These are phyloP conservation scores for Perizoma flavofasciatum DNA, from an alignment of 2,888 invertebrate genomes.

Conservation along the genomic window DNA sequence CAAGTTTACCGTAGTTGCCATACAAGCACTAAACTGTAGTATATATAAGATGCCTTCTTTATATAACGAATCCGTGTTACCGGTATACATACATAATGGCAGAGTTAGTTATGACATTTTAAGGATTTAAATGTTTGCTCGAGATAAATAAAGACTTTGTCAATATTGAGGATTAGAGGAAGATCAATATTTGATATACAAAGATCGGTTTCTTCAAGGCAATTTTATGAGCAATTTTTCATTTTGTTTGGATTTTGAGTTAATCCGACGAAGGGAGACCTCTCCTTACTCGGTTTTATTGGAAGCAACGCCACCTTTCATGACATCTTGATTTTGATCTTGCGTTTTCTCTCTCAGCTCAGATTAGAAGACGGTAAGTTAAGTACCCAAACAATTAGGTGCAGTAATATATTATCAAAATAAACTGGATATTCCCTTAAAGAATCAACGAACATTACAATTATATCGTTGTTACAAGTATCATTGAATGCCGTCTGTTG, in stretches of 20 bases:
- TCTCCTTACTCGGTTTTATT: no score
- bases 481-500: no score
- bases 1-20: neutral
- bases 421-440: neutral
- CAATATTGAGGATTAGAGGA: conserved; percentile 20
- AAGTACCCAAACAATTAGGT: no score
- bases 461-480: no score
- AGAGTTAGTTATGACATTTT: no score
- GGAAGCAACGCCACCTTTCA: no score
- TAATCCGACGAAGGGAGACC: neutral
- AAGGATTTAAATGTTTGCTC: conserved; percentile 17
- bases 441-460: conserved; percentile 5
- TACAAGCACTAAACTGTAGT: neutral
- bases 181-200: conserved; percentile 20
- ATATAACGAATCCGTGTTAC: no score
- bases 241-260: conserved; percentile 3
- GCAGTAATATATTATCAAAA: conserved; percentile 1
- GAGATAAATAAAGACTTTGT: conserved; percentile 9
- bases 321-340: no score
- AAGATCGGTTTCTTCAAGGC: conserved; percentile 9
- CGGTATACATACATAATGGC: no score
- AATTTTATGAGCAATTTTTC: conserved; percentile 8
- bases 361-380: no score
- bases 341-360: no score
- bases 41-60: no score